Percentiles rank a stretch among this genome's conserved stretches.
These are phyloP conservation scores for Pristionchus fissidentatus DNA, from an alignment of 2,888 invertebrate genomes.

Conservation along the genomic window DNA sequence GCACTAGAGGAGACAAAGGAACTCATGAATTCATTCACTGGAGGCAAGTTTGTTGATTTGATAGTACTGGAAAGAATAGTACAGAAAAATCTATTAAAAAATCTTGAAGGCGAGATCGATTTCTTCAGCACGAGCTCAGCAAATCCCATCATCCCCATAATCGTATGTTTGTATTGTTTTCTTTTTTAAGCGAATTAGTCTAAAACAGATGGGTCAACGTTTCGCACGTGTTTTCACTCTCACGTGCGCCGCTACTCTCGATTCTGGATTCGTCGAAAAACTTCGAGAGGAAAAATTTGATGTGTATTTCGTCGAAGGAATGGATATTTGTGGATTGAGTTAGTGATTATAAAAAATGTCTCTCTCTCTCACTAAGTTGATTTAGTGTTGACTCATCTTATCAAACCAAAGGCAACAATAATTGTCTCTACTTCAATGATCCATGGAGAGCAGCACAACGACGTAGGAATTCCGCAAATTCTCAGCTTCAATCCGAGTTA, in stretches of 20 bases:
- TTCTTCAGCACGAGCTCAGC: constrained; percentile 15
- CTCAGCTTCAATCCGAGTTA: constrained; percentile 14
- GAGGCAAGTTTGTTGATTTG: not conserved
- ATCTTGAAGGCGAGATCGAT: not conserved
- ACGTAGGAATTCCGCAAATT: constrained; percentile 5
- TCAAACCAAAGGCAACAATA: not conserved
- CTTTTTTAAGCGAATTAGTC: not conserved
- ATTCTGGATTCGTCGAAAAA: not conserved
- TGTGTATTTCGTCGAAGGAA: constrained; percentile 14
- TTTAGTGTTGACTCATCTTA: constrained; percentile 20
- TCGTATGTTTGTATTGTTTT: not conserved
- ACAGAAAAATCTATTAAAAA: not conserved
- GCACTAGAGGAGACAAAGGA: not conserved
- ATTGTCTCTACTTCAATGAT: not conserved
- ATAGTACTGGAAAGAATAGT: no score
- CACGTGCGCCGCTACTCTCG: not conserved
- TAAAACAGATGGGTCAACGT: not conserved
- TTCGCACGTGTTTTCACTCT: constrained; percentile 5
- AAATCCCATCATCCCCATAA: not conserved
- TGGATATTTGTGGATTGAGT: constrained; percentile 23
- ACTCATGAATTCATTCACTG: not conserved
- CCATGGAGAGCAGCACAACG: constrained; percentile 20
- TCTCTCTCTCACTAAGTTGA: not conserved
- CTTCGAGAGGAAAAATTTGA: constrained; percentile 10
- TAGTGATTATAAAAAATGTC: not conserved